Evolutionary conservation across 2,888 invertebrate genomes (phyloP), one percentile per base, ranked within the genome.

Genomic region (Noctua comes): DNA sequence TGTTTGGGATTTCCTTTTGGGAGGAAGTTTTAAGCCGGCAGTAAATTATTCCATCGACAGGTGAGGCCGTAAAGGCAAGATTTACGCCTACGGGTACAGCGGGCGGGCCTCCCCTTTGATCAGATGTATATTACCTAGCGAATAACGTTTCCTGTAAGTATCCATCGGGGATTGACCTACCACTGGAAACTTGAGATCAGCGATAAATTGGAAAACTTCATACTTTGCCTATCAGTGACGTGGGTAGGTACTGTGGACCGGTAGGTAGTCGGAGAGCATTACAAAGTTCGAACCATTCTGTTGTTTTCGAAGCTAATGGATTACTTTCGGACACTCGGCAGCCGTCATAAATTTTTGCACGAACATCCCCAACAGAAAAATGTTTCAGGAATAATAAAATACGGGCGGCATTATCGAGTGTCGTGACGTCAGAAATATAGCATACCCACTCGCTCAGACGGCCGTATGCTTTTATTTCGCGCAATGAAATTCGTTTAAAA

Each of bases 41-140:
- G 95, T 97, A 97, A 96, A 97, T 97, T 97, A 96, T 96, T 96
- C 95, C 92, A 94, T 96, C 95, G 96, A 96, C 96, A 97, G 96
- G 96, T 96, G 95, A 95, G 95, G 96, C 95, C 94, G 96, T 96
- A 96, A 96, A 96, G 95, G 96, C 92, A 96, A 96, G 96, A 97
- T 97, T 96, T 97, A 97, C 96, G 96, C 94, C 93, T 91, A 92
- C 91, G 93, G 95, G 93, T 93, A 92, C 94, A 91, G 91, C 93
- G 94, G 94, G 94, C 91, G 93, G 93, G 91, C 92, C 91, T 92
- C 93, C 94, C 94, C 92, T 93, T 92, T 94, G 96, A 95, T 96
- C 96, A 96, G 95, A 95, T 95, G 96, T 96, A 96, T 96, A 96
- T 95, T 95, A 94, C 95, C 92, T 91, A 92, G 91, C 92, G 93